Percentiles rank a stretch among this genome's conserved stretches.
Evolutionary conservation across 2,888 invertebrate species (phyloP).

Genomic region (Ctenicera cuprea): DNA sequence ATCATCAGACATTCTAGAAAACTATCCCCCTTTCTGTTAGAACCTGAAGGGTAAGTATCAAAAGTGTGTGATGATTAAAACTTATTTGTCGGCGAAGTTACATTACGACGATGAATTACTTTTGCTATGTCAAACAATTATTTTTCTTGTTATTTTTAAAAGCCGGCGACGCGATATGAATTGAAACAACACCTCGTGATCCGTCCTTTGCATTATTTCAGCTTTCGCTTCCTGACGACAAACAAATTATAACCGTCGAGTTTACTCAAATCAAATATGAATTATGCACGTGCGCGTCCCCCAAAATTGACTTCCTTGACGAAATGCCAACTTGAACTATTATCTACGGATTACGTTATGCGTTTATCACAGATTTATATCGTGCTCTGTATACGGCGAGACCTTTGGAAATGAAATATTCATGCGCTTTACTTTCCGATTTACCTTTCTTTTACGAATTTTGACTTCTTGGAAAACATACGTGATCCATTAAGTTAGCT

Average conservation of each 20-base stretch:
- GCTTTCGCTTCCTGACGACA: neutral
- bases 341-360: constrained; percentile 38
- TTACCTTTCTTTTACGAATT: constrained; percentile 42
- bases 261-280: constrained; percentile 33
- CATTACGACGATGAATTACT: neutral
- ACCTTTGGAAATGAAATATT: constrained; percentile 43
- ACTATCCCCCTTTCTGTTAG: neutral
- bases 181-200: neutral
- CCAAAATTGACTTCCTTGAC: constrained; percentile 37
- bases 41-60: constrained; percentile 25
- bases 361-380: constrained; percentile 41
- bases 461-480: constrained; percentile 31
- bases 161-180: constrained; percentile 5
- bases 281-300: constrained; percentile 30
- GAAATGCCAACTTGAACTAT: constrained; percentile 34
- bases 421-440: constrained; percentile 38
- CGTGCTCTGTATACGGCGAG: constrained; percentile 17
- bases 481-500: constrained; percentile 6
- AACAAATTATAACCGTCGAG: constrained; percentile 15
- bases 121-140: constrained; percentile 2
- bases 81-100: constrained; percentile 6
- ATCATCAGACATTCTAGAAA: constrained; percentile 1
- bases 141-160: constrained; percentile 12
- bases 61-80: constrained; percentile 12
- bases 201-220: constrained; percentile 1